These are phyloP conservation scores for Baryphthengus martii DNA, from an alignment of 2,113 vertebrate species.

Conservation along the genomic window DNA sequence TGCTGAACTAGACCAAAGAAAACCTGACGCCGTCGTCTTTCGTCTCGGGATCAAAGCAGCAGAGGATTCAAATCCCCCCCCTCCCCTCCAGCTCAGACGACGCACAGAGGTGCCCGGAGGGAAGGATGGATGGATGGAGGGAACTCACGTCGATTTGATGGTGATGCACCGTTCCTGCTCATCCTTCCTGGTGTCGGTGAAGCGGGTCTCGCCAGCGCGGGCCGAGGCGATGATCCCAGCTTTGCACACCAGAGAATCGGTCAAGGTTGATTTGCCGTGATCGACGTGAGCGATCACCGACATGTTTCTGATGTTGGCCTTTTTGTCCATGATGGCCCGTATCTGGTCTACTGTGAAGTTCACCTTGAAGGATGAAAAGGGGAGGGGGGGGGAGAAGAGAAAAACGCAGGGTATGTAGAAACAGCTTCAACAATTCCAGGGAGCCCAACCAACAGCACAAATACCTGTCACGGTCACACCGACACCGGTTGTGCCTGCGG, in stretches of 20 bases:
- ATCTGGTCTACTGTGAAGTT: constrained; percentile 99
- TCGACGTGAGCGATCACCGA: constrained; percentile 97
- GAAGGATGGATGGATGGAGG: background rate
- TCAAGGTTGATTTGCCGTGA: constrained; percentile 94
- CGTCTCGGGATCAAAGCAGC: fast-evolving
- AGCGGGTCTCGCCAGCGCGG: constrained; percentile 91
- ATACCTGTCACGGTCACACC: fast-evolving
- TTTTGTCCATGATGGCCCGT: constrained; percentile 98
- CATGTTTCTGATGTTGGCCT: constrained; percentile 98
- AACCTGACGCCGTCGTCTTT: fast-evolving
- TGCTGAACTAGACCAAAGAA: background rate
- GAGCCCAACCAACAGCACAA: fast-evolving
- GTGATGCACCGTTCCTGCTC: constrained; percentile 97
- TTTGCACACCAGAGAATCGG: constrained; percentile 95
- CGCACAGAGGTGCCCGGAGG: fast-evolving
- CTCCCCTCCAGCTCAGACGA: background rate
- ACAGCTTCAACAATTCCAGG: fast-evolving
- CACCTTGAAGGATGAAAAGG: constrained; percentile 70
- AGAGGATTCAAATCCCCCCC: background rate
- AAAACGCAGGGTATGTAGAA: fast-evolving
- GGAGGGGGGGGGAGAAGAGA: fast-evolving
- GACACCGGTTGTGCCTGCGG: fast-evolving
- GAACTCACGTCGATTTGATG: constrained; percentile 94
- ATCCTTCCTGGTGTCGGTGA: constrained; percentile 94
- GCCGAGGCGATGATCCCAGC: constrained; percentile 93